Base-by-base conservation (phyloP, 2,888 invertebrate species). In the Peribatodes rhomboidaria region DNA sequence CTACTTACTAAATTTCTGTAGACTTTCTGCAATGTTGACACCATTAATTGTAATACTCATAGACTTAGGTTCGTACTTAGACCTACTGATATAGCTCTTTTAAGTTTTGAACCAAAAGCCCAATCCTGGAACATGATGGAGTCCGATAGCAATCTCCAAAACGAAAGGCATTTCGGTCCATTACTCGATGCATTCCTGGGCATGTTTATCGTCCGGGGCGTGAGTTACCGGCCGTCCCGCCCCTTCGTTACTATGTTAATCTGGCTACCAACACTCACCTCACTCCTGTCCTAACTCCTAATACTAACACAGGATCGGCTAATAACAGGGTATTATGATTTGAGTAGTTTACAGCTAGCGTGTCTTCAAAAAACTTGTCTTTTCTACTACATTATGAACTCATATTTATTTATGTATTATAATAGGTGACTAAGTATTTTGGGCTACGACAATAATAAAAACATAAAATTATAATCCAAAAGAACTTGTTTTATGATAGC, bases 171-270 rank as follows among this genome's bases (percentile, higher is more conserved):
- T 65, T 58, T 58, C 65, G 64, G 65, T 78, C 83, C 82, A 86
- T 87, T 85, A 86, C 75, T 75, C 73, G 67, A 74, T 79, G 78
- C 89, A 90, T 90, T 92, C 91, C 88, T 73, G 75, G 68, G 76
- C 89, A 66, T 89, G 89, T 92, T 92, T 91, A 91, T 92, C 89
- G 90, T 89, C 78, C 82, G 81, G 91, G 89, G 91, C 89, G 92
- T 91, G 90, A 90, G 89, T 88, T 88, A 90, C 89, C 83, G 88
- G 68, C 77, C 75, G 83, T 72, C 83, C 83, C 92, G 91, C 92
- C 92, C 85, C 89, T 92, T 92, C 89, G 88, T 92, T 92, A 92
- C 90, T 87, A 91, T 89, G 89, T 83, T 91, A 91, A 92, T 92
- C 79, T 78, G 72, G 84, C 86, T 86, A 86, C 88, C 87, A 67